A percentile compares a stretch with the other conserved stretches of the same genome.
Conservation (phyloP, 1,140 invertebrate genomes). For the Cephus cinctus region DNA sequence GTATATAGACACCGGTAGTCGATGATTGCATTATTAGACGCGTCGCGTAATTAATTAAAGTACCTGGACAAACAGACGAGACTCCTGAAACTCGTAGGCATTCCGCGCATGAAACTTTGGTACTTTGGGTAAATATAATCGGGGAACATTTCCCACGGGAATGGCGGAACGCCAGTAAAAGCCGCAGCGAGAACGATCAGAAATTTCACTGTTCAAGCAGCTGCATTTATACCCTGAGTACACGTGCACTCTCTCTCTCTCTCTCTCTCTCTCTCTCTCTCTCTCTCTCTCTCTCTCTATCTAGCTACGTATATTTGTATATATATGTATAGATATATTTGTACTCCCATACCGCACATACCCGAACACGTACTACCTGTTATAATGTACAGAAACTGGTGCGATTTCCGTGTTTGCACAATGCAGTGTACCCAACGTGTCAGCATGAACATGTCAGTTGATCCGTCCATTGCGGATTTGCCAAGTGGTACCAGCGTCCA, state of each 20-base stretch:
- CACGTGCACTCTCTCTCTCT: conserved; percentile 11
- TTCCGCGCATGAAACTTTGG: conserved; percentile 17
- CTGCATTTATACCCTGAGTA: no score
- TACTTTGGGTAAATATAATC: conserved; percentile 35
- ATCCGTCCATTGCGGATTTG: no score
- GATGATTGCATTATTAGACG: conserved; percentile 26
- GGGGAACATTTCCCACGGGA: conserved; percentile 32
- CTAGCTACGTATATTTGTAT: not conserved
- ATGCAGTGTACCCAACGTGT: no score
- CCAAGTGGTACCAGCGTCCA: no score
- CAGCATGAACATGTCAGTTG: no score
- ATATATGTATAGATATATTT: not conserved
- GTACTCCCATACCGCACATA: no score
- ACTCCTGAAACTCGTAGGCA: no score
- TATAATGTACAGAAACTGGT: no score
- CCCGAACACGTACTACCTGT: no score
- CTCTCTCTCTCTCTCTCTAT: not conserved
- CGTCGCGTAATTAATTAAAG: conserved; percentile 41
- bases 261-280: no score
- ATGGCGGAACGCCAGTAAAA: conserved; percentile 10
- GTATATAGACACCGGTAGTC: not conserved
- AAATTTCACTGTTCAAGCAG: not conserved
- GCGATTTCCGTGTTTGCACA: no score
- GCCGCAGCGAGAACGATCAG: conserved; percentile 2
- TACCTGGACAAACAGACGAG: conserved; percentile 30